These are phyloP conservation scores for Neoseiulus cucumeris DNA, from an alignment of 1,140 invertebrate species.

Conservation along the genomic window DNA sequence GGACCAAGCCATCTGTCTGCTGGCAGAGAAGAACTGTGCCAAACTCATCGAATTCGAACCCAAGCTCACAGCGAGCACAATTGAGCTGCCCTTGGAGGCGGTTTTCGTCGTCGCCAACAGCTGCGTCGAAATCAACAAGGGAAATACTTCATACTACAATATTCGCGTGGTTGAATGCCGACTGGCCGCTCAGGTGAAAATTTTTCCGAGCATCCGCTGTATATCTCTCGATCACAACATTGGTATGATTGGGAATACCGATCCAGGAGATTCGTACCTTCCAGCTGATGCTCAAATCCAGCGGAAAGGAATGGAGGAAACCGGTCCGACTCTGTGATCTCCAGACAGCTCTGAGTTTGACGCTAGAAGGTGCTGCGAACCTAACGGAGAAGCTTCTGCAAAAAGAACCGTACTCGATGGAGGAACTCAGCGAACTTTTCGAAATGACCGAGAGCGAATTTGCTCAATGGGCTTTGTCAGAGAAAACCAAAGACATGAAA, in stretches of 20 bases:
- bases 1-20: constrained; percentile 95
- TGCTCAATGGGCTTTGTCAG: constrained; percentile 17
- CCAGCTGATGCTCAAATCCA: neutral
- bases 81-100: constrained; percentile 53
- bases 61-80: constrained; percentile 43
- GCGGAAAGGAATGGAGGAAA: neutral
- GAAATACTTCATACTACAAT: constrained; percentile 71
- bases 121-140: constrained; percentile 76
- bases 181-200: constrained; percentile 53
- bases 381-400: constrained; percentile 42
- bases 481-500: constrained; percentile 15
- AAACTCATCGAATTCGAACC: constrained; percentile 89
- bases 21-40: constrained; percentile 58
- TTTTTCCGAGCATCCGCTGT: neutral
- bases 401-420: no score
- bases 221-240: neutral
- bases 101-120: constrained; percentile 86
- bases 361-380: constrained; percentile 45
- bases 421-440: constrained; percentile 48
- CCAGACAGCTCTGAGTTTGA: no score
- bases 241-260: neutral
- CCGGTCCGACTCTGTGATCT: constrained; percentile 41
- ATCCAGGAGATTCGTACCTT: neutral
- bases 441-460: constrained; percentile 42
- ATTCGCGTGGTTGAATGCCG: constrained; percentile 80